Percentiles rank a stretch among this genome's conserved stretches.
These are phyloP conservation scores for Sparidentex hasta DNA, from an alignment of 2,797 vertebrate species.

Conservation along the genomic window DNA sequence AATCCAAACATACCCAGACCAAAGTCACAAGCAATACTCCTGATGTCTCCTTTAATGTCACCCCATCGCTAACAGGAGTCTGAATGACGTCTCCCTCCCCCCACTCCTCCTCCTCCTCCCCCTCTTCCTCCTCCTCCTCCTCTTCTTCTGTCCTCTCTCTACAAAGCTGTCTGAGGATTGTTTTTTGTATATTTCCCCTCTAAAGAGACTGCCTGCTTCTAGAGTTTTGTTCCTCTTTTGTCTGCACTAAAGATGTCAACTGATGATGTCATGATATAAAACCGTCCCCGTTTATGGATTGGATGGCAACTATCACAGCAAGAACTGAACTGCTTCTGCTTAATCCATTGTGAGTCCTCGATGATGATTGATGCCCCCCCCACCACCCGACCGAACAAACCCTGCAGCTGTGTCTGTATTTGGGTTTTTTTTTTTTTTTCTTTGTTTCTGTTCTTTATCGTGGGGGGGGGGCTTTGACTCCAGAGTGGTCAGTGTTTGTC, in stretches of 20 bases:
- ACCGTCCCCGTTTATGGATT: constrained; percentile 65
- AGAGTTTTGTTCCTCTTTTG: constrained; percentile 60
- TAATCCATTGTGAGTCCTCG: constrained; percentile 62
- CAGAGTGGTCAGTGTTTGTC: constrained; percentile 46
- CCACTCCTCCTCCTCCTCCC: constrained; percentile 2
- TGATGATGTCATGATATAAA: constrained; percentile 84
- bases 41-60: constrained; percentile 58
- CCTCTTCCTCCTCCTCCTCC: constrained; percentile 1
- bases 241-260: constrained; percentile 87
- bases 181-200: constrained; percentile 31
- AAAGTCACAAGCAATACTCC: constrained; percentile 76
- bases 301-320: constrained; percentile 71
- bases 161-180: constrained; percentile 60
- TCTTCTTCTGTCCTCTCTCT: constrained; percentile 29
- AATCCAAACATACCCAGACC: constrained; percentile 49
- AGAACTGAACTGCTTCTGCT: constrained; percentile 76
- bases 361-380: constrained; percentile 61
- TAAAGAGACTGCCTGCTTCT: constrained; percentile 77
- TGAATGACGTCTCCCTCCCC: constrained; percentile 34
- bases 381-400: not conserved
- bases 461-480: constrained; percentile 34
- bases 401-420: constrained; percentile 53
- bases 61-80: constrained; percentile 50
- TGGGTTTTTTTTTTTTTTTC: constrained; percentile 49
- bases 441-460: constrained; percentile 1